A percentile compares a stretch with the other conserved stretches of the same genome.
Conservation (phyloP, 2,797 vertebrate species). For the Hybognathus amarus region DNA sequence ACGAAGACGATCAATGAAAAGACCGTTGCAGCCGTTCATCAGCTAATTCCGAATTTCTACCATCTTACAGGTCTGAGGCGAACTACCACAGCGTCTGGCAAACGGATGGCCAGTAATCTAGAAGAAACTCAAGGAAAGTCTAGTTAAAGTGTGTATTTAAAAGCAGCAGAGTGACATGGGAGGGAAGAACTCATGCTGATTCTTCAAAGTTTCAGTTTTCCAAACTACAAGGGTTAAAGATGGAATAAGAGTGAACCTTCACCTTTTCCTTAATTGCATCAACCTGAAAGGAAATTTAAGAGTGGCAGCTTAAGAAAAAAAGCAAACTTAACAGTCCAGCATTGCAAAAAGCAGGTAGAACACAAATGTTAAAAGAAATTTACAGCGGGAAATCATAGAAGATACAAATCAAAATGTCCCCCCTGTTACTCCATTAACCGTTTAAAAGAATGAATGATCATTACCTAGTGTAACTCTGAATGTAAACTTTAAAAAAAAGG, state of each 20-base stretch:
- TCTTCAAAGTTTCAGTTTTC: slow-evolving; percentile 93
- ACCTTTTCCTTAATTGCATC: slow-evolving; percentile 99
- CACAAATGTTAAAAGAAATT: slow-evolving; percentile 79
- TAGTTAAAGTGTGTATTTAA: slow-evolving; percentile 80
- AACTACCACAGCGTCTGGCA: slow-evolving; percentile 80
- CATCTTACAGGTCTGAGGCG: slow-evolving; percentile 78
- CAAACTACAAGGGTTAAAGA: slow-evolving; percentile 90
- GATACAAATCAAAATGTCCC: slow-evolving; percentile 7
- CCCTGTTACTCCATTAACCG: background rate
- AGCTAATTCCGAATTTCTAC: slow-evolving; percentile 74
- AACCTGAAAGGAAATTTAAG: slow-evolving; percentile 95
- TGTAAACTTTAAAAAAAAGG: background rate
- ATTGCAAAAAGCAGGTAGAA: slow-evolving; percentile 88
- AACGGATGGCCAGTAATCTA: slow-evolving; percentile 76
- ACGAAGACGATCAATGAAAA: background rate
- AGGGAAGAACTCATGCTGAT: slow-evolving; percentile 90
- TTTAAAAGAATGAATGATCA: background rate
- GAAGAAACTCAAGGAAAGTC: slow-evolving; percentile 84
- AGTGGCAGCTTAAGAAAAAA: slow-evolving; percentile 91
- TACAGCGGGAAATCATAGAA: slow-evolving; percentile 70
- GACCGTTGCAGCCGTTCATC: slow-evolving; percentile 64
- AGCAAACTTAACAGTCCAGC: slow-evolving; percentile 81
- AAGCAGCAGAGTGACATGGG: slow-evolving; percentile 83
- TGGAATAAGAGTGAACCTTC: slow-evolving; percentile 98
- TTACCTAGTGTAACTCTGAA: background rate